Percentiles rank a stretch among this genome's conserved stretches.
phyloP scores from a whole-genome alignment of 2,113 vertebrate species.

The Onychorhynchus coronatus region DNA sequence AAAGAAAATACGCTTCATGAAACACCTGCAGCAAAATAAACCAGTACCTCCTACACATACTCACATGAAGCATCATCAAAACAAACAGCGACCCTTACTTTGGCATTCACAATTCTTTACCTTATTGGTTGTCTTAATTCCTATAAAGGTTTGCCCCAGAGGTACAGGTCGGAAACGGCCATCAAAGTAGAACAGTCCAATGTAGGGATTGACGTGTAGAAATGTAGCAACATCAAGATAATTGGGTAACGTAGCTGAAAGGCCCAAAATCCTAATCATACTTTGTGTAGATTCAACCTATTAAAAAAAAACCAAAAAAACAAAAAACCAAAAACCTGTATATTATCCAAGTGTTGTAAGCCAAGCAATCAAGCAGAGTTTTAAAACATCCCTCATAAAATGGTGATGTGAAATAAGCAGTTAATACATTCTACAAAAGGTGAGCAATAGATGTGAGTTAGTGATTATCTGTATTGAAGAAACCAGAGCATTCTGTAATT shows the following conservation, averaged over 20 bases:
- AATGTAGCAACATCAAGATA: conserved; percentile 94
- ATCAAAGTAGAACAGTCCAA: conserved; percentile 97
- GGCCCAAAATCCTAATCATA: conserved; percentile 97
- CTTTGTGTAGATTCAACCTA: conserved; percentile 98
- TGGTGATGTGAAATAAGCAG: neutral
- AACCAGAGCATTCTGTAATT: neutral
- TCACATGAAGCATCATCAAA: neutral
- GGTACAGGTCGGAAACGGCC: conserved; percentile 94
- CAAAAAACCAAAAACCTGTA: neutral
- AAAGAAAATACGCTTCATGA: neutral
- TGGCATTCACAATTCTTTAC: conserved; percentile 62
- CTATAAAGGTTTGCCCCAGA: conserved; percentile 93
- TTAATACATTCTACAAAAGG: neutral
- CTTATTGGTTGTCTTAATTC: conserved; percentile 92
- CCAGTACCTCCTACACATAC: neutral
- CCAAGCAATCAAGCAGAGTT: neutral
- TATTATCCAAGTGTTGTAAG: neutral
- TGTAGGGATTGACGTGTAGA: conserved; percentile 94
- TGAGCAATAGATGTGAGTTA: neutral
- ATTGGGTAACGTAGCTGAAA: conserved; percentile 96
- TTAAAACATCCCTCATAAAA: neutral
- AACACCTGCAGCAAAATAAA: neutral
- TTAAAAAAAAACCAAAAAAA: neutral
- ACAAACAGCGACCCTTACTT: neutral
- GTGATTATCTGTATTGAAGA: neutral